Percentiles rank a stretch among this genome's conserved stretches.
Evolutionary conservation across 1,140 invertebrate species (phyloP).

Genomic region (Leucophenga varia): DNA sequence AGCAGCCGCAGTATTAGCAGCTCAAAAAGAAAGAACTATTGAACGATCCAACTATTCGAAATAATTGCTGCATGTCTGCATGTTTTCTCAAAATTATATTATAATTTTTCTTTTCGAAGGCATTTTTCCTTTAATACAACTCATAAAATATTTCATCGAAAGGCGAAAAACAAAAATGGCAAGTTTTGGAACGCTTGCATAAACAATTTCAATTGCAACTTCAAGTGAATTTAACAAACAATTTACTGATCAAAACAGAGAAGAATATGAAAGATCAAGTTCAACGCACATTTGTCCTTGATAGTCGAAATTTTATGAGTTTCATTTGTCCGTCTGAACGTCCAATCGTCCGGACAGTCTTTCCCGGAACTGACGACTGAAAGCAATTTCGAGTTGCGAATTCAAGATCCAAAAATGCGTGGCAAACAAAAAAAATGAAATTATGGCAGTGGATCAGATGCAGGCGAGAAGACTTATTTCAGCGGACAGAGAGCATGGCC

Average conservation of each 20-base stretch:
- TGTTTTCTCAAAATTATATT: no score
- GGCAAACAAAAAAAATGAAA: conserved; percentile 35
- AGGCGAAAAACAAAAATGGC: no score
- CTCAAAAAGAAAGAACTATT: no score
- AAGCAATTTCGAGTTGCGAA: conserved; percentile 34
- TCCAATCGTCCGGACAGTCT: conserved; percentile 3
- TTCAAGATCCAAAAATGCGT: conserved; percentile 15
- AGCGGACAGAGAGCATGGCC: not conserved
- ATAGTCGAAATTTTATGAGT: conserved; percentile 35
- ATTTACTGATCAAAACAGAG: conserved; percentile 10
- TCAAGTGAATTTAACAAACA: conserved; percentile 1
- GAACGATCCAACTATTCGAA: no score
- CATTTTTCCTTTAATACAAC: no score
- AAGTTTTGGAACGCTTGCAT: no score
- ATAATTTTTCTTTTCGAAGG: no score
- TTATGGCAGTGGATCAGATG: conserved; percentile 47
- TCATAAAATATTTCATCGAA: no score
- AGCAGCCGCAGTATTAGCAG: conserved; percentile 16
- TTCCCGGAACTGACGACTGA: not conserved
- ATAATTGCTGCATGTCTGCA: no score
- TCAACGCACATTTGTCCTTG: conserved; percentile 53
- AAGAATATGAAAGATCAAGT: conserved; percentile 52
- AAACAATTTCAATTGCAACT: no score
- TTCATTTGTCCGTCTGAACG: not conserved
- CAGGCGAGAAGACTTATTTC: conserved; percentile 40